These are phyloP conservation scores for Galaxias olidus DNA, from an alignment of 2,797 vertebrate genomes.

Conservation along the genomic window DNA sequence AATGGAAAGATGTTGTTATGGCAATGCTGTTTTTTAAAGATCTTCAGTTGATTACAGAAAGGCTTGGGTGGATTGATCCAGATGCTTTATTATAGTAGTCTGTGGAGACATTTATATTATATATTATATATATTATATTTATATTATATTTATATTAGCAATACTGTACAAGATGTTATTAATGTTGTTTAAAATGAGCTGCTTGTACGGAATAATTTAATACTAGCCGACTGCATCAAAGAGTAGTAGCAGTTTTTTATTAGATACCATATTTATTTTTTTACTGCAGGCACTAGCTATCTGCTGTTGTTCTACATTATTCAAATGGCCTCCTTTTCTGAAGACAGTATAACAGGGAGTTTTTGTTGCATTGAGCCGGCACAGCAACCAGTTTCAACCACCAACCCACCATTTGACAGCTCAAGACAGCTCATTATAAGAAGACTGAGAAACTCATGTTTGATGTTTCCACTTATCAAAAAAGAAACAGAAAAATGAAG, in stretches of 20 bases:
- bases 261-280: constrained; percentile 49
- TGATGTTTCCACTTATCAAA: constrained; percentile 77
- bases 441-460: constrained; percentile 74
- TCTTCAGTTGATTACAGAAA: constrained; percentile 12
- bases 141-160: no score
- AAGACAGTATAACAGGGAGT: constrained; percentile 62
- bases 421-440: constrained; percentile 79
- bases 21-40: background rate
- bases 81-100: constrained; percentile 21
- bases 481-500: constrained; percentile 75
- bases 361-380: constrained; percentile 60
- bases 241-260: constrained; percentile 58
- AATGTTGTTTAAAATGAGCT: constrained; percentile 23
- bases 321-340: constrained; percentile 65
- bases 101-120: constrained; percentile 3
- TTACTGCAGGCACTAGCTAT: constrained; percentile 67
- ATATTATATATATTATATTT: constrained; percentile 1
- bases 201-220: background rate
- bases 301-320: constrained; percentile 71
- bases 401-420: constrained; percentile 73
- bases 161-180: no score
- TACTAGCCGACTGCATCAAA: constrained; percentile 49
- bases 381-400: constrained; percentile 67
- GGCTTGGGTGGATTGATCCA: constrained; percentile 40
- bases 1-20: constrained; percentile 39